These are phyloP conservation scores for Hirundichthys speculiger DNA, from an alignment of 2,113 vertebrate species.

Conservation along the genomic window DNA sequence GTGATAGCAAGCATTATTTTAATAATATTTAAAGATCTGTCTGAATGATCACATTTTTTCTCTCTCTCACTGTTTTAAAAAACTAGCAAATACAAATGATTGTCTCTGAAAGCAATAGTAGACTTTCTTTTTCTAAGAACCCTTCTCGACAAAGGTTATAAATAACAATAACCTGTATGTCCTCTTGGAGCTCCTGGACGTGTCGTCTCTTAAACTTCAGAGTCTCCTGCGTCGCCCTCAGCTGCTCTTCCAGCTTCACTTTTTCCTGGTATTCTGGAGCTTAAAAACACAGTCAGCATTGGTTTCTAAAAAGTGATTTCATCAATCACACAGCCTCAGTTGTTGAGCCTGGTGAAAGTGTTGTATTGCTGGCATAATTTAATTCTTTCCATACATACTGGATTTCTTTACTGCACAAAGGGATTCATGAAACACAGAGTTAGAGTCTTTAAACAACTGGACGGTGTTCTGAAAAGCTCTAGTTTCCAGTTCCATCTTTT, in stretches of 20 bases:
- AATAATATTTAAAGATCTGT: too few species aligned
- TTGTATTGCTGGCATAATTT: not conserved
- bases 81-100: not conserved
- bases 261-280: constrained; percentile 77
- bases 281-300: constrained; percentile 3
- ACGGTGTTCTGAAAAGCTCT: constrained; percentile 88
- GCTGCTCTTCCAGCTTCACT: constrained; percentile 84
- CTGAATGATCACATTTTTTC: too few species aligned
- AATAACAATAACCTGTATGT: constrained; percentile 84
- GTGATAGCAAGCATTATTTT: too few species aligned
- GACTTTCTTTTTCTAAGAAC: not conserved
- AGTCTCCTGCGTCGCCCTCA: constrained; percentile 81
- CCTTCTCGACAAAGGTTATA: not conserved
- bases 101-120: not conserved
- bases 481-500: constrained; percentile 88
- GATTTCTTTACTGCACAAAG: constrained; percentile 83
- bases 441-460: constrained; percentile 83
- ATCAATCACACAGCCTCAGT: too few species aligned
- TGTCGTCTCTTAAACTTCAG: constrained; percentile 81
- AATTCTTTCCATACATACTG: constrained; percentile 77
- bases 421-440: constrained; percentile 81
- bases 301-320: not conserved
- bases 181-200: constrained; percentile 85
- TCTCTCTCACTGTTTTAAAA: too few species aligned
- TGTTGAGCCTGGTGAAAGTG: not conserved